Evolutionary conservation across 1,140 invertebrate genomes (phyloP), one percentile per base, ranked within the genome.

Genomic region (Odontomachus brunneus): DNA sequence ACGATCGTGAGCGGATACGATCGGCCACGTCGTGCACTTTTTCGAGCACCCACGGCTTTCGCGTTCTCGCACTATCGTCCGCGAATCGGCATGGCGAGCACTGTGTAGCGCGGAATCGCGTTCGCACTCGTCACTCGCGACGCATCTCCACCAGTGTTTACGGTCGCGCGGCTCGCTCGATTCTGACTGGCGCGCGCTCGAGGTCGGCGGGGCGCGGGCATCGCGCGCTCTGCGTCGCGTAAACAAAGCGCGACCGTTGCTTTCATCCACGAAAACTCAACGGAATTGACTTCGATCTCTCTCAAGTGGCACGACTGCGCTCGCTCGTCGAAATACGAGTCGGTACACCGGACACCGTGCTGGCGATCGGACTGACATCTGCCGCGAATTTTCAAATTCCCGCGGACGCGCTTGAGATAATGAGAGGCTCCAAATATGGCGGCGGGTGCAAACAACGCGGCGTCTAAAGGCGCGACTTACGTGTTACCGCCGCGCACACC

Each of bases 121-220:
- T 19, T n/a, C n/a, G 49, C 84, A 63, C 75, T 59, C 72, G 62
- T 81, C 55, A 48, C 49, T 75, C 57, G 59, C 73, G 59, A 44
- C 38, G 38, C 38, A 44, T 44, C 38, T 5, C 38, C 9, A 9
- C 3, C 38, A 11, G 9, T 44, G 29, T 48, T 24, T 22, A 19
- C 38, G 24, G 14, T 24, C 1, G 19, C 22, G 11, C 44, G 29
- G 29, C 29, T 60, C 17, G 14, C 11, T 76, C n/a, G 60, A 12
- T 55, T 24, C 26, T 26, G 7, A 19, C 3, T 44, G 59, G 15
- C 22, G 51, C 69, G 67, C 51, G 17, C 51, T 48, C 14, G 26
- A 24, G 29, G 49, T 71, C 48, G 62, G 44, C 76, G 69, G 19
- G n/a, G 59, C n/a, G 26, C 38, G 24, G 9, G 2, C 29, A 17